Conservation (phyloP, 2,113 vertebrate genomes). For the Phylloscopus whistleri region DNA sequence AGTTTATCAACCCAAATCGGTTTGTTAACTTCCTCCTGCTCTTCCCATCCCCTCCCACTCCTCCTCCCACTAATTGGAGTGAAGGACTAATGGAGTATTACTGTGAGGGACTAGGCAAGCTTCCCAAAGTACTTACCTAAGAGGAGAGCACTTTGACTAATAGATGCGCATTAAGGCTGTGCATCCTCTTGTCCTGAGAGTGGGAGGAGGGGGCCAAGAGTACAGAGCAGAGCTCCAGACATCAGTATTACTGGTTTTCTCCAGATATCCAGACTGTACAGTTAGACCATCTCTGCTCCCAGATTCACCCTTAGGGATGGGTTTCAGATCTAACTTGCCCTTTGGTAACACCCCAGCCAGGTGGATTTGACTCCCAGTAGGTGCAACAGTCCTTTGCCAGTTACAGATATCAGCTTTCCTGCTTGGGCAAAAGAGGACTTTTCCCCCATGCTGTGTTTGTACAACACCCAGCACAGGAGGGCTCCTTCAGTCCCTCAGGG, state of each 20-base stretch:
- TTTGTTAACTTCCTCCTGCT: slow-evolving; percentile 14
- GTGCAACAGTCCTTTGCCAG: not conserved
- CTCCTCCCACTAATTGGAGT: slow-evolving; percentile 23
- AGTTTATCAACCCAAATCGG: slow-evolving; percentile 4
- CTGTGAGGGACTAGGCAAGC: not conserved
- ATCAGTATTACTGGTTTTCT: accelerated
- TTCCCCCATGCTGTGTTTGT: accelerated
- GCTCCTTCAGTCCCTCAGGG: not conserved
- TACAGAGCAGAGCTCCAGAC: not conserved
- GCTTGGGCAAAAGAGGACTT: not conserved
- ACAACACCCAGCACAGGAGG: not conserved
- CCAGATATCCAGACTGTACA: not conserved
- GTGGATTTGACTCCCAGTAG: not conserved
- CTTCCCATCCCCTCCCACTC: not conserved
- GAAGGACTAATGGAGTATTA: slow-evolving; percentile 48
- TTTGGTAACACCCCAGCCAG: not conserved
- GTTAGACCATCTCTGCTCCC: not conserved
- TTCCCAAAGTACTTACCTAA: slow-evolving; percentile 25
- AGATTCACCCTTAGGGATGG: not conserved
- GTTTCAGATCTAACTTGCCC: not conserved
- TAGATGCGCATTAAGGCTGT: not conserved
- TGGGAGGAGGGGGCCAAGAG: not conserved
- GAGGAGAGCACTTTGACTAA: slow-evolving; percentile 27
- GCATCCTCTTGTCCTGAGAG: not conserved
- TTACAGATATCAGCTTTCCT: not conserved